These are phyloP conservation scores for Odocoileus hemionus DNA, from an alignment of 2,113 vertebrate species.

Conservation along the genomic window DNA sequence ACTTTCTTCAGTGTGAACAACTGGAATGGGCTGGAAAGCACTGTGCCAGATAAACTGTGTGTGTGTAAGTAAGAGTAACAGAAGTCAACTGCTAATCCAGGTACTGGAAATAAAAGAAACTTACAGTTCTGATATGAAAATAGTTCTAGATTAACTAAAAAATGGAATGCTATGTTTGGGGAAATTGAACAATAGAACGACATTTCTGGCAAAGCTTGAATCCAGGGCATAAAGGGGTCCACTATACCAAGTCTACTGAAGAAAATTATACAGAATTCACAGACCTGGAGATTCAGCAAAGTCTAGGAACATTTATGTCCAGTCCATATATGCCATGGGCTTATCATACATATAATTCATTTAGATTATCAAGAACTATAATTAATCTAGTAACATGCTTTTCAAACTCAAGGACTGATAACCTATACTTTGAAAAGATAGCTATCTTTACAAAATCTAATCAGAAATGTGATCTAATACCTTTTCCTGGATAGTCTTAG, in stretches of 20 bases:
- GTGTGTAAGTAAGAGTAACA: background rate
- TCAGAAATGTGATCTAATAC: background rate
- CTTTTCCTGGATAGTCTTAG: background rate
- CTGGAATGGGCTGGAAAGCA: background rate
- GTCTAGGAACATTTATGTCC: background rate
- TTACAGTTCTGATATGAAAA: background rate
- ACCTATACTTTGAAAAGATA: background rate
- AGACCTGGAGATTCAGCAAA: background rate
- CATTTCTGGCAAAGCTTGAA: background rate
- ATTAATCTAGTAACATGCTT: conserved; percentile 14
- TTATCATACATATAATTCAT: background rate
- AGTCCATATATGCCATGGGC: background rate
- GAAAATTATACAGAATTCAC: background rate
- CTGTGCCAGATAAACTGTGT: background rate
- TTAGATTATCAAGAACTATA: background rate
- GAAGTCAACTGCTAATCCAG: background rate
- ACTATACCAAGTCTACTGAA: background rate
- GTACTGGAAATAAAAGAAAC: background rate
- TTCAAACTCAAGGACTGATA: background rate
- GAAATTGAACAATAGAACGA: background rate
- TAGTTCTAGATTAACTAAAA: background rate
- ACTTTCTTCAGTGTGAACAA: background rate
- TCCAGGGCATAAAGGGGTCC: background rate
- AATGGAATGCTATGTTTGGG: background rate
- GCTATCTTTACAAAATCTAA: background rate